Conservation (phyloP, 2,113 vertebrate species). For the Ancistrus triradiatus region DNA sequence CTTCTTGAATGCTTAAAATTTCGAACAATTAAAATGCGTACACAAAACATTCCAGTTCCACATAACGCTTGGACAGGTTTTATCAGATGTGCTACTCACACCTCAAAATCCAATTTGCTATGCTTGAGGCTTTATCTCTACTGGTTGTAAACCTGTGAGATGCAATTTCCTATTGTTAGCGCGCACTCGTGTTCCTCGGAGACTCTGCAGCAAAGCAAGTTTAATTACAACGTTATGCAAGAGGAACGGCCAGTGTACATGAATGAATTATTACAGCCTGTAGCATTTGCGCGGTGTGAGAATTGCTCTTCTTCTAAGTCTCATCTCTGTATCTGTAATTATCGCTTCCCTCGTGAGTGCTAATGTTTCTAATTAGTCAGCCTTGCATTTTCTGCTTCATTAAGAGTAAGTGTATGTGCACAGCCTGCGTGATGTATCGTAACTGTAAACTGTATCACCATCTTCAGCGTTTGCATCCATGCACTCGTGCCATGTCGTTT, state of each 20-base stretch:
- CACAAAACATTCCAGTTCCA: too few species aligned
- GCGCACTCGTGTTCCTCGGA: not conserved
- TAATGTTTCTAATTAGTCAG: constrained; percentile 50
- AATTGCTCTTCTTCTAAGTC: constrained; percentile 38
- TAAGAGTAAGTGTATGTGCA: constrained; percentile 32
- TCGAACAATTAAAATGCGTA: too few species aligned
- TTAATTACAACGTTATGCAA: constrained; percentile 12
- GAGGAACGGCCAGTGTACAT: constrained; percentile 17
- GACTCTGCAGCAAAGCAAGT: constrained; percentile 5
- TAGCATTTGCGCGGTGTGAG: constrained; percentile 31
- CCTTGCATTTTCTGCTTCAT: constrained; percentile 42
- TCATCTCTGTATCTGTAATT: constrained; percentile 43
- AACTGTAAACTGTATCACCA: not conserved
- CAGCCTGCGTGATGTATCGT: constrained; percentile 2
- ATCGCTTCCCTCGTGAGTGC: constrained; percentile 36
- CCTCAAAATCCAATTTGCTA: too few species aligned
- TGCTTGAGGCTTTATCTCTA: too few species aligned
- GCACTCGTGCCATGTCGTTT: not conserved
- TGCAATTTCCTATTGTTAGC: constrained; percentile 11
- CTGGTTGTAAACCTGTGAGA: not conserved
- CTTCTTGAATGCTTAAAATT: too few species aligned
- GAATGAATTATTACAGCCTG: constrained; percentile 32
- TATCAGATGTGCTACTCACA: too few species aligned
- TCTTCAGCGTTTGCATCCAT: not conserved
- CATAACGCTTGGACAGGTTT: too few species aligned